Evolutionary conservation across 2,113 vertebrate genomes (phyloP).

Genomic region (Plestiodon gilberti): DNA sequence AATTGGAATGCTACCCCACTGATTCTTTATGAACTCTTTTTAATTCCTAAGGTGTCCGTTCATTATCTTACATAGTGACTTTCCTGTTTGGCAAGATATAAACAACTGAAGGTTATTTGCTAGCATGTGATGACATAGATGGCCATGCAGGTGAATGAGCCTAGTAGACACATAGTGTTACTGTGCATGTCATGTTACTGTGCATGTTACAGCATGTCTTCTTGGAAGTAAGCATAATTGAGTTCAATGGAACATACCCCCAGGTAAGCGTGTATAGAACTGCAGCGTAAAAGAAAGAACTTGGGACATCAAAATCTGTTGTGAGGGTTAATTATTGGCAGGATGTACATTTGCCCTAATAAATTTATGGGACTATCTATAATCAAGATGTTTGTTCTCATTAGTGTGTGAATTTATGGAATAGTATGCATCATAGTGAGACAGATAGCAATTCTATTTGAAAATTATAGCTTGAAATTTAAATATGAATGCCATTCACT

Average conservation of each 20-base stretch:
- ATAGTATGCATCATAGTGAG: neutral
- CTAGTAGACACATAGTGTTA: no score
- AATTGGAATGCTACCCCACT: slow-evolving; percentile 14
- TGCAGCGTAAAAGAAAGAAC: neutral
- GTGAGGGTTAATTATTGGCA: no score
- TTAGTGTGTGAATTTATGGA: neutral
- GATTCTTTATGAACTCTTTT: neutral
- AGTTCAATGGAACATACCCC: no score
- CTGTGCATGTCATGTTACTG: no score
- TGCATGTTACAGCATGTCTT: no score
- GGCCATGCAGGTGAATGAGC: neutral
- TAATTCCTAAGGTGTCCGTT: slow-evolving; percentile 1
- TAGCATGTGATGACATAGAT: neutral
- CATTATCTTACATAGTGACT: neutral
- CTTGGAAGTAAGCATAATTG: no score
- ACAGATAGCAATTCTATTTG: slow-evolving; percentile 22
- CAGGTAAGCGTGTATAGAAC: no score
- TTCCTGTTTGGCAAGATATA: neutral
- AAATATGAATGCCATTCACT: slow-evolving; percentile 24
- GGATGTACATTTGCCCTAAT: no score
- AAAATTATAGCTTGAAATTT: slow-evolving; percentile 25
- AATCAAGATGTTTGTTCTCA: neutral
- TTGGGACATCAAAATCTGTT: neutral
- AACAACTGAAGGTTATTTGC: slow-evolving; percentile 1
- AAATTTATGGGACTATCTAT: neutral